Percentiles rank a stretch among this genome's conserved stretches.
These are phyloP conservation scores for Drosophila acutilabella DNA, from an alignment of 2,888 invertebrate species.

Conservation along the genomic window DNA sequence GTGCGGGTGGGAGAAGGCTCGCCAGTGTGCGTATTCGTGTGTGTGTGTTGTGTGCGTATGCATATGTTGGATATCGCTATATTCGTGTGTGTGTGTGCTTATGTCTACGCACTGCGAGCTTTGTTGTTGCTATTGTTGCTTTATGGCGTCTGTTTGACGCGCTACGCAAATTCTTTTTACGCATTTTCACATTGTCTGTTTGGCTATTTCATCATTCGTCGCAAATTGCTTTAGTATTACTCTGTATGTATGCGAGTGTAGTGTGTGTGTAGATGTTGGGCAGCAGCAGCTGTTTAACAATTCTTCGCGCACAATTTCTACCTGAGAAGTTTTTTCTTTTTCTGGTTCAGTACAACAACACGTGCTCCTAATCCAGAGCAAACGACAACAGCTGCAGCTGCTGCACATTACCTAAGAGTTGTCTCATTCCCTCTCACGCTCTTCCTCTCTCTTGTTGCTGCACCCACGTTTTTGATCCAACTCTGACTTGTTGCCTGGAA, in stretches of 20 bases:
- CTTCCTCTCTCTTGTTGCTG: neutral
- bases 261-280: slow-evolving; percentile 23
- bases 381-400: slow-evolving; percentile 26
- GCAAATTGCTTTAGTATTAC: slow-evolving; percentile 44
- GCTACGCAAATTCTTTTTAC: slow-evolving; percentile 68
- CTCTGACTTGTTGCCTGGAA: slow-evolving; percentile 44
- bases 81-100: slow-evolving; percentile 14
- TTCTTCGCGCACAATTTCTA: slow-evolving; percentile 41
- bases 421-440: neutral
- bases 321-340: slow-evolving; percentile 31
- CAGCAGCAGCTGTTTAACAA: slow-evolving; percentile 47
- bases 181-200: slow-evolving; percentile 72
- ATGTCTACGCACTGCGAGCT: slow-evolving; percentile 18
- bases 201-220: slow-evolving; percentile 70
- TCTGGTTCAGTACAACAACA: slow-evolving; percentile 22
- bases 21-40: neutral
- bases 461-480: slow-evolving; percentile 38
- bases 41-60: neutral
- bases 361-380: slow-evolving; percentile 37
- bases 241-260: neutral
- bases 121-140: slow-evolving; percentile 14
- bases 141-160: slow-evolving; percentile 72
- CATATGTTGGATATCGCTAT: slow-evolving; percentile 5
- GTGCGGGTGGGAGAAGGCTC: slow-evolving; percentile 7
- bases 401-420: slow-evolving; percentile 5